Conservation (phyloP, 2,113 vertebrate genomes). For the Anthoscopus minutus region DNA sequence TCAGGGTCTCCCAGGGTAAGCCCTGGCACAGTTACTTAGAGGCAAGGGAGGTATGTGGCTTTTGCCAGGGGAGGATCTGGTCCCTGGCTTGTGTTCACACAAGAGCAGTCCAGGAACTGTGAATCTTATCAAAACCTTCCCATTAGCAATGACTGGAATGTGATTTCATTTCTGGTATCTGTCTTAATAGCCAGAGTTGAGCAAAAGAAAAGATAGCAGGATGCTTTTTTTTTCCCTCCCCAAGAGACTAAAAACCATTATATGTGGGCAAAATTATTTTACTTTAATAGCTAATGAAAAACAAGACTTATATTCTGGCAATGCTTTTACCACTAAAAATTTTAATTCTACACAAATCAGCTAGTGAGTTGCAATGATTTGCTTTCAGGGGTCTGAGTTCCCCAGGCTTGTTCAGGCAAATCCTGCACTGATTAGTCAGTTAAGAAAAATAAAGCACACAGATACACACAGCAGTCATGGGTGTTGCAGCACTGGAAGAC, state of each 20-base stretch:
- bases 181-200: not conserved
- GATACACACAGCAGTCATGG: not conserved
- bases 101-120: not conserved
- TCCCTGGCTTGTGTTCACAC: not conserved
- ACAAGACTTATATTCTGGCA: not conserved
- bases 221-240: not conserved
- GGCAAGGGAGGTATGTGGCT: not conserved
- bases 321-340: not conserved
- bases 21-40: not conserved
- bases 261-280: not conserved
- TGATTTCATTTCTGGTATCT: not conserved
- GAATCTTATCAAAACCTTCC: conserved; percentile 5
- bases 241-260: not conserved
- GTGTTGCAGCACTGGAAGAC: not conserved
- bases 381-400: not conserved
- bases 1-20: not conserved
- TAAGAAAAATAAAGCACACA: not conserved
- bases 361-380: not conserved
- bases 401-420: not conserved
- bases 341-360: not conserved
- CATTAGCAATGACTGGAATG: not conserved
- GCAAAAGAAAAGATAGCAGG: not conserved
- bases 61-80: not conserved
- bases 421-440: not conserved
- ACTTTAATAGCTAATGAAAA: not conserved